Conservation (phyloP, 2,113 vertebrate genomes). For the Psammodynastes pulverulentus region DNA sequence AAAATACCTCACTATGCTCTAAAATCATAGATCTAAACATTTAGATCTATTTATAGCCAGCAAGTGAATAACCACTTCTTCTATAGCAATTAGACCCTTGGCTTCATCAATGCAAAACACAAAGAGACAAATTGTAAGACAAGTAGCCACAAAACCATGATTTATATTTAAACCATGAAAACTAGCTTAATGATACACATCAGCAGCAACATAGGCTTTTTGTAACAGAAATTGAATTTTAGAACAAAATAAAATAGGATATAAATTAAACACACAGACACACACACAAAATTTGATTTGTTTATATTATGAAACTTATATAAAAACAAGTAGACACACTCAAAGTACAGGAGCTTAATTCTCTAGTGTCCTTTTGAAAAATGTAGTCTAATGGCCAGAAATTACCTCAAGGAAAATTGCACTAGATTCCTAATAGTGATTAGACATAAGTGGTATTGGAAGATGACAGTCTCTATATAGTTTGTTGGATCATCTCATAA, state of each 20-base stretch:
- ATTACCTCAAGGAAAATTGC: not conserved
- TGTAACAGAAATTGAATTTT: not conserved
- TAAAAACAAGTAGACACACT: not conserved
- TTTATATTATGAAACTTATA: not conserved
- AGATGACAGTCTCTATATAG: not conserved
- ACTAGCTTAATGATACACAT: not conserved
- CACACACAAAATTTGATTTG: not conserved
- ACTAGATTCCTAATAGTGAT: not conserved
- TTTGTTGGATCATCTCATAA: not conserved
- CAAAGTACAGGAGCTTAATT: not conserved
- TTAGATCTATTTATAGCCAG: not conserved
- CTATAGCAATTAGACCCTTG: not conserved
- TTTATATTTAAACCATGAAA: not conserved
- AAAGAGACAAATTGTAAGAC: not conserved
- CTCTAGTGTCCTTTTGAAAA: not conserved
- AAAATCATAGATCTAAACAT: not conserved
- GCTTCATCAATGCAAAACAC: not conserved
- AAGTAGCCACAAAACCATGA: not conserved
- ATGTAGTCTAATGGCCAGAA: not conserved
- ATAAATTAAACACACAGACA: not conserved
- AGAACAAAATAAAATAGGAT: not conserved
- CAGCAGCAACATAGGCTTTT: not conserved
- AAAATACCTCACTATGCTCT: not conserved
- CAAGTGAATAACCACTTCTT: not conserved
- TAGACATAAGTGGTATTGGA: not conserved